Evolutionary conservation across 23 tunicate species (phyloP).

Genomic region (Corella eumyota): DNA sequence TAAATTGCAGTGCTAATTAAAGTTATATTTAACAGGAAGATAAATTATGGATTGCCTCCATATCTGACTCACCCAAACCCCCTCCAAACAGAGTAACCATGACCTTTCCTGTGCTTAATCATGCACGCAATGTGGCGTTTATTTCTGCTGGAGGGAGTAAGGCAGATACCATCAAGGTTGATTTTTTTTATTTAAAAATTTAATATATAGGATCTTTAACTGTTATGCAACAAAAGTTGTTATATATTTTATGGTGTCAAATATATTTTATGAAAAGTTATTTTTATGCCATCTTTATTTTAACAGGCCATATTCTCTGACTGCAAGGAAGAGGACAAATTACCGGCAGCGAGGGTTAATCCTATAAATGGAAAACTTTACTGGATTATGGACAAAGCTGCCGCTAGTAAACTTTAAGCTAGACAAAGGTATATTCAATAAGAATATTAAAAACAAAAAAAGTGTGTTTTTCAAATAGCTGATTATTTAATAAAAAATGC

Average conservation of each 20-base stretch:
- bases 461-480: too few relatives aligned
- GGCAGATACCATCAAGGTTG: conserved; percentile 74
- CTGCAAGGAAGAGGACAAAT: too few relatives aligned
- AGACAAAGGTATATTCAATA: too few relatives aligned
- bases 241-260: too few relatives aligned
- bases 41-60: conserved; percentile 64
- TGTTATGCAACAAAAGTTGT: too few relatives aligned
- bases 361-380: conserved; percentile 44
- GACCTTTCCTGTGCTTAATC: conserved; percentile 71
- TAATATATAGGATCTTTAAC: too few relatives aligned
- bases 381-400: conserved; percentile 82
- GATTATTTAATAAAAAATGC: too few relatives aligned
- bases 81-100: conserved; percentile 82
- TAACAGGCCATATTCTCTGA: background rate
- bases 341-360: conserved; percentile 69
- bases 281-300: conserved; percentile 33
- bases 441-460: too few relatives aligned
- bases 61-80: conserved; percentile 86
- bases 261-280: too few relatives aligned
- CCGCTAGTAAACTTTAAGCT: conserved; percentile 68
- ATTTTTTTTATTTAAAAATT: too few relatives aligned
- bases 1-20: too few relatives aligned
- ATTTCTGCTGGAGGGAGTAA: conserved; percentile 75
- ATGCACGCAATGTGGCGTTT: conserved; percentile 75
- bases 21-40: too few relatives aligned